These are phyloP conservation scores for Tetragnatha versicolor DNA, from an alignment of 1,140 invertebrate genomes.

Conservation along the genomic window DNA sequence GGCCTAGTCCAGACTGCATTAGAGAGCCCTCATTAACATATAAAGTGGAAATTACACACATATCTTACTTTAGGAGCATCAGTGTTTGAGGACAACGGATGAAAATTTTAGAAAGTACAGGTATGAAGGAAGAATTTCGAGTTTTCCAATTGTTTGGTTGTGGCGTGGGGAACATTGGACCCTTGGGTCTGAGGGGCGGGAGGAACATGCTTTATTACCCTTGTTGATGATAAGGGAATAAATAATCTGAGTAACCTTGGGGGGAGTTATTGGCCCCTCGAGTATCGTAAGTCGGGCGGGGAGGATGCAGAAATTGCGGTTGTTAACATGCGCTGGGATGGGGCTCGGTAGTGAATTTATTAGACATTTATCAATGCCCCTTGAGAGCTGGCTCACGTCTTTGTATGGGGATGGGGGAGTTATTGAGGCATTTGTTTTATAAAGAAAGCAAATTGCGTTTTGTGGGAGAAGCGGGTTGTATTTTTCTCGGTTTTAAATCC, in stretches of 20 bases:
- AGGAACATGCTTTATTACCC: conserved; percentile 21
- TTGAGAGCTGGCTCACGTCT: too few relatives aligned
- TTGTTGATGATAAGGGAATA: conserved; percentile 33
- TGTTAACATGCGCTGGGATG: not conserved
- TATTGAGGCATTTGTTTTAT: too few relatives aligned
- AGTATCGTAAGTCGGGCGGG: not conserved
- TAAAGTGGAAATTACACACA: conserved; percentile 32
- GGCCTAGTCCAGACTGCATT: conserved; percentile 15
- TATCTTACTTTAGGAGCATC: too few relatives aligned
- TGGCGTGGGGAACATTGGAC: conserved; percentile 5
- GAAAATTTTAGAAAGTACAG: too few relatives aligned
- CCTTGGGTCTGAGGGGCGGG: not conserved
- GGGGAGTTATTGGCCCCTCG: conserved; percentile 9
- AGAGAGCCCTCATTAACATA: conserved; percentile 36
- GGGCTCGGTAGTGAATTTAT: conserved; percentile 16
- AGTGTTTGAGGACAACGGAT: too few relatives aligned
- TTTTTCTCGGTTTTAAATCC: not conserved
- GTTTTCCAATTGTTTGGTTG: too few relatives aligned
- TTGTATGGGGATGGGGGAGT: too few relatives aligned
- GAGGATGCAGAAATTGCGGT: conserved; percentile 29
- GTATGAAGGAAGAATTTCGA: too few relatives aligned
- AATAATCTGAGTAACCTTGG: conserved; percentile 29
- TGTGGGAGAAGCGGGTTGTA: not conserved
- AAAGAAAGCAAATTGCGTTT: too few relatives aligned
- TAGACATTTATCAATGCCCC: not conserved